A percentile compares a stretch with the other conserved stretches of the same genome.
Conservation (phyloP, 1,140 invertebrate genomes). For the Saxidomus purpurata region DNA sequence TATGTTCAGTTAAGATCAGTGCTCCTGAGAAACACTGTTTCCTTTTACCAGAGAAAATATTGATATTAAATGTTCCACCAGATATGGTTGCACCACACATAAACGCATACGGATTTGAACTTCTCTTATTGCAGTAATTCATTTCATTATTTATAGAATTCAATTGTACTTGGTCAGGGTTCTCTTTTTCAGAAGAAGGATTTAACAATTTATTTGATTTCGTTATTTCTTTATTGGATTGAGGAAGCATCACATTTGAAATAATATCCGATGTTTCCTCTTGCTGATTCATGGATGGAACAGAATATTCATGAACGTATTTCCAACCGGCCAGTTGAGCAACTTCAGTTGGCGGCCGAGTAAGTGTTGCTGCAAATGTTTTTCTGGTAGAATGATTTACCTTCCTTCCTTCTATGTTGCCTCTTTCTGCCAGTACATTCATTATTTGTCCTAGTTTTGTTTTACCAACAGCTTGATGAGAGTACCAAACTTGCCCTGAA, state of each 20-base stretch:
- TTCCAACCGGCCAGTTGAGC: slow-evolving; percentile 43
- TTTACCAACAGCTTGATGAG: background rate
- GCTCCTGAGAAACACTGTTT: too few species aligned
- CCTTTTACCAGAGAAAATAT: background rate
- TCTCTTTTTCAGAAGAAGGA: background rate
- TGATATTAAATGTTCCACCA: background rate
- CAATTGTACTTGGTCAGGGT: background rate
- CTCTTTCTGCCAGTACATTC: background rate
- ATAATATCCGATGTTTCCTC: slow-evolving; percentile 31
- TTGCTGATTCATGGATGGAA: slow-evolving; percentile 15
- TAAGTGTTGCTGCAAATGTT: slow-evolving; percentile 29
- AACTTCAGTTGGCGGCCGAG: slow-evolving; percentile 30
- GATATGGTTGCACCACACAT: background rate
- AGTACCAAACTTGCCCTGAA: background rate
- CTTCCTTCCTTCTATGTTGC: slow-evolving; percentile 15
- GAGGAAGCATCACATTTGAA: background rate
- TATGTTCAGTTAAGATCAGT: too few species aligned
- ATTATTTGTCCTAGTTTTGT: slow-evolving; percentile 4
- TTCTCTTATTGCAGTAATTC: background rate
- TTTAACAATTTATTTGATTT: background rate
- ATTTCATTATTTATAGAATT: background rate
- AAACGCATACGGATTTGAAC: background rate
- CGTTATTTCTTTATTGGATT: background rate
- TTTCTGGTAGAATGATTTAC: slow-evolving; percentile 45
- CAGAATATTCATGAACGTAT: slow-evolving; percentile 19